Percentiles rank a stretch among this genome's conserved stretches.
These are phyloP conservation scores for Channallabes apus DNA, from an alignment of 2,797 vertebrate genomes.

Conservation along the genomic window DNA sequence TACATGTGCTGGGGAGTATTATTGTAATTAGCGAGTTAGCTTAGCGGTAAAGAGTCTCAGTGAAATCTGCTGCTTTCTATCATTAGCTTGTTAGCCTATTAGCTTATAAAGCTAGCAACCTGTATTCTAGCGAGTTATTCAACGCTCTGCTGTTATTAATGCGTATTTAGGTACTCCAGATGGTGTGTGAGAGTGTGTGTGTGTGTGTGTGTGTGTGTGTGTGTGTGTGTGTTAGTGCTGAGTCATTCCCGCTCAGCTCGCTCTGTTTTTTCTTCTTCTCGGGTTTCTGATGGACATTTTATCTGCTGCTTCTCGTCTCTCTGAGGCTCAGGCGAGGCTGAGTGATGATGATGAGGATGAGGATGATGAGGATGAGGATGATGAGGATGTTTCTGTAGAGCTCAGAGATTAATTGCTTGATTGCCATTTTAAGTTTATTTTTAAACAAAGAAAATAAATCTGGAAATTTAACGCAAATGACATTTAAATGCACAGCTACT, in stretches of 20 bases:
- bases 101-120: not conserved
- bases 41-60: not conserved
- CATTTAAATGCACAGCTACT: too few species aligned
- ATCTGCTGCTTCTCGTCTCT: constrained; percentile 16
- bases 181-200: too few species aligned
- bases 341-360: not conserved
- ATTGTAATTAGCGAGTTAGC: not conserved
- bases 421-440: too few species aligned
- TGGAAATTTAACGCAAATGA: too few species aligned
- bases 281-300: constrained; percentile 36
- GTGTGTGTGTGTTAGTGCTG: not conserved
- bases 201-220: constrained; percentile 4
- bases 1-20: not conserved
- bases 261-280: constrained; percentile 9
- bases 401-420: not conserved
- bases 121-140: not conserved
- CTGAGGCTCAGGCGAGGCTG: not conserved
- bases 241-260: constrained; percentile 6
- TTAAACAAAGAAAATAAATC: too few species aligned
- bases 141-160: not conserved
- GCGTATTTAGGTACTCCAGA: not conserved
- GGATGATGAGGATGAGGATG: not conserved
- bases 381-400: not conserved
- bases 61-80: not conserved
- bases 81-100: not conserved